phyloP scores from a whole-genome alignment of 1,140 invertebrate species.

The Aphelinus atriplicis region DNA sequence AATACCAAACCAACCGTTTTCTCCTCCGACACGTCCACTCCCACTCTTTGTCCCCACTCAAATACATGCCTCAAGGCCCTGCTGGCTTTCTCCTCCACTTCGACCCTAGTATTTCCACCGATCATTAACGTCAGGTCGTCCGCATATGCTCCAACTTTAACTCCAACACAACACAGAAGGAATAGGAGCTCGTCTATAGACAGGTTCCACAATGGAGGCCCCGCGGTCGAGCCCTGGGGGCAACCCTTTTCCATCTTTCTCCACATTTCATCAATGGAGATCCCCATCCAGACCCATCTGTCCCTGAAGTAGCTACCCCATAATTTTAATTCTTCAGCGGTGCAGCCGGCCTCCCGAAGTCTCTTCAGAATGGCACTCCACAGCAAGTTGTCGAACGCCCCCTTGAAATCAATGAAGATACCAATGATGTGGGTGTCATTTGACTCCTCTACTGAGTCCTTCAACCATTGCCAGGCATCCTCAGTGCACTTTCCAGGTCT shows the following conservation, averaged over 20 bases:
- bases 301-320: slow-evolving; percentile 29
- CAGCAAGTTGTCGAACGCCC: slow-evolving; percentile 38
- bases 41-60: slow-evolving; percentile 15
- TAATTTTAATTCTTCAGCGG: not conserved
- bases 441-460: not conserved
- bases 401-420: not conserved
- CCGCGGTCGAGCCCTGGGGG: slow-evolving; percentile 42
- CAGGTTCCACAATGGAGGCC: slow-evolving; percentile 47
- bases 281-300: slow-evolving; percentile 11
- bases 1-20: slow-evolving; percentile 38
- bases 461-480: slow-evolving; percentile 13
- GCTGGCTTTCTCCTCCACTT: slow-evolving; percentile 24
- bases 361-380: slow-evolving; percentile 40
- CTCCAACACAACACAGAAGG: slow-evolving; percentile 6
- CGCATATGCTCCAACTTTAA: slow-evolving; percentile 44
- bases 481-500: not conserved
- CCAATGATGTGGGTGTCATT: slow-evolving; percentile 18
- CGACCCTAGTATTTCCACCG: slow-evolving; percentile 26
- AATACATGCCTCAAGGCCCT: slow-evolving; percentile 13
- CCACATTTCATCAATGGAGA: not conserved
- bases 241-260: slow-evolving; percentile 10
- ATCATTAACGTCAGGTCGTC: slow-evolving; percentile 44
- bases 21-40: slow-evolving; percentile 23
- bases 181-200: slow-evolving; percentile 45
- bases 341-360: slow-evolving; percentile 22